Evolutionary conservation across 2,113 vertebrate species (phyloP).

Genomic region (Oxygymnocypris stewartii): DNA sequence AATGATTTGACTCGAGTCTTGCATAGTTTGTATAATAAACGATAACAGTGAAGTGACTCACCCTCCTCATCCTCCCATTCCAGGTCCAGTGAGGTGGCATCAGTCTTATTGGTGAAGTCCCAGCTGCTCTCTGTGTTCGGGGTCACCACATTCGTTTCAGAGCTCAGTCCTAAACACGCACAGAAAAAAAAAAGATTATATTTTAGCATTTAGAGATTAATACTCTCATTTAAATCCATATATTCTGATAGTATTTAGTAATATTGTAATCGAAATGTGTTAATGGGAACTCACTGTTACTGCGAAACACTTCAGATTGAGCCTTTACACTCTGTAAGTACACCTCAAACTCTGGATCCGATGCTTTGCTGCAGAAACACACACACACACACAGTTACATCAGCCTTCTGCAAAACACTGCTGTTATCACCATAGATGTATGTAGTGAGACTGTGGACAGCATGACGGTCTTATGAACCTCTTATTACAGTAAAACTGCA

Average conservation of each 20-base stretch:
- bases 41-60: slow-evolving; percentile 60
- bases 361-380: slow-evolving; percentile 73
- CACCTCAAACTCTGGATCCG: slow-evolving; percentile 84
- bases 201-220: neutral
- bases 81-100: slow-evolving; percentile 91
- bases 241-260: neutral
- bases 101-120: slow-evolving; percentile 93
- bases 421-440: neutral
- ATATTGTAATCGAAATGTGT: neutral
- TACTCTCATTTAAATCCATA: neutral
- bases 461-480: neutral
- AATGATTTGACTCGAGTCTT: neutral
- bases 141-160: slow-evolving; percentile 86
- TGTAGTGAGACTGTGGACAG: neutral
- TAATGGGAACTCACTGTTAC: slow-evolving; percentile 82
- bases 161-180: slow-evolving; percentile 82
- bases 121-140: slow-evolving; percentile 95
- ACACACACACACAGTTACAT: slow-evolving; percentile 4
- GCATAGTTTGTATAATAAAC: neutral
- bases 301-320: slow-evolving; percentile 89
- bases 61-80: slow-evolving; percentile 99
- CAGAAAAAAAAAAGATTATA: neutral
- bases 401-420: neutral
- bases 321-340: slow-evolving; percentile 86
- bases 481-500: neutral